Evolutionary conservation across 2,888 invertebrate genomes (phyloP).

Genomic region (Poecilus cupreus): DNA sequence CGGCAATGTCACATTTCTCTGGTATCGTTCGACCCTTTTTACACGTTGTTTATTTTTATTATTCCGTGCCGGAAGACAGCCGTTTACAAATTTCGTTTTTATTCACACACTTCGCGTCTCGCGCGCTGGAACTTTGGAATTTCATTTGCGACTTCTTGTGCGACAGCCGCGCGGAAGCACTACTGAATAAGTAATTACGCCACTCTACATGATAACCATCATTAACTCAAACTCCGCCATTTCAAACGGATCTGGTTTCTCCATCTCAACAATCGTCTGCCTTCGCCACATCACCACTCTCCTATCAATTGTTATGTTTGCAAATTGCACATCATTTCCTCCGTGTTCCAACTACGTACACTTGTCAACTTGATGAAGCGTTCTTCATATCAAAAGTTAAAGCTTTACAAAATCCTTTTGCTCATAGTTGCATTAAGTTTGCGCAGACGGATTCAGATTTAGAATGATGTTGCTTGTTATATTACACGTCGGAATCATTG

Average conservation of each 20-base stretch:
- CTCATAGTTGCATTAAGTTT: not conserved
- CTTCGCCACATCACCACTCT: not conserved
- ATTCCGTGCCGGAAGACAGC: constrained; percentile 36
- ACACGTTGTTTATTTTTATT: constrained; percentile 53
- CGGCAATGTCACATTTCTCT: constrained; percentile 41
- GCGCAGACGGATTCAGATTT: not conserved
- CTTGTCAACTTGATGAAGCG: constrained; percentile 3
- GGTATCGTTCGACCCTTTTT: constrained; percentile 22
- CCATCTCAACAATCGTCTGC: not conserved
- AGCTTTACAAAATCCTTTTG: constrained; percentile 4
- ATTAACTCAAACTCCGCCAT: constrained; percentile 22
- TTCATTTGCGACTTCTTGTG: not conserved
- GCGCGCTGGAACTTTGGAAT: not conserved
- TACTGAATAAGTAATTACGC: constrained; percentile 29
- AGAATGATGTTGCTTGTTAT: constrained; percentile 29
- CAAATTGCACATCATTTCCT: constrained; percentile 22
- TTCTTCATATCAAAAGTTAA: constrained; percentile 20
- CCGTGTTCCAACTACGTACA: not conserved
- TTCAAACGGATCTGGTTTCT: constrained; percentile 8
- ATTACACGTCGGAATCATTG: constrained; percentile 30
- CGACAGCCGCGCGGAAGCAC: not conserved
- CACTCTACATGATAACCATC: constrained; percentile 33
- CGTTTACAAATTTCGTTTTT: constrained; percentile 46
- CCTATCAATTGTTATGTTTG: constrained; percentile 30
- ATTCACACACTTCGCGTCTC: not conserved